A percentile compares a stretch with the other conserved stretches of the same genome.
Evolutionary conservation across 2,888 invertebrate genomes (phyloP).

Genomic region (Pachymerium ferrugineum): DNA sequence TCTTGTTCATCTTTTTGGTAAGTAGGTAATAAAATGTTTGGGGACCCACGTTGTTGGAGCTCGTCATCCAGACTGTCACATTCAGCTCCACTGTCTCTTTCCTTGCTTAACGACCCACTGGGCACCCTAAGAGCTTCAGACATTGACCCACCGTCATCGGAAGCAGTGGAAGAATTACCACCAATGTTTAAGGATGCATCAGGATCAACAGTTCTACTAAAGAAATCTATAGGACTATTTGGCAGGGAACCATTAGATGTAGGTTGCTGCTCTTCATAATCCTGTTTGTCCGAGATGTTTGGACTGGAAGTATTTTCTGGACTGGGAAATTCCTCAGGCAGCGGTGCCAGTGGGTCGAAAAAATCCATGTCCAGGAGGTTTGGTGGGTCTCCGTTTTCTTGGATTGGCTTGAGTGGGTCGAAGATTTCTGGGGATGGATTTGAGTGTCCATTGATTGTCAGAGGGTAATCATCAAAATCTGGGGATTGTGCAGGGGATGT

Average conservation of each 20-base stretch:
- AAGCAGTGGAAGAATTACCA: not conserved
- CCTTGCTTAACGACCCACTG: conserved; percentile 21
- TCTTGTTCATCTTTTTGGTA: conserved; percentile 4
- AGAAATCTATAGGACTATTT: not conserved
- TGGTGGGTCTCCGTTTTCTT: conserved; percentile 29
- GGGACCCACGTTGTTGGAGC: conserved; percentile 2
- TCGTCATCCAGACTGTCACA: conserved; percentile 28
- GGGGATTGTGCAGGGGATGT: conserved; percentile 25
- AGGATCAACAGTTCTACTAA: not conserved
- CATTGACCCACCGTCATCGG: conserved; percentile 10
- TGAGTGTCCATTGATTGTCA: not conserved
- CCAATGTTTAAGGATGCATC: not conserved
- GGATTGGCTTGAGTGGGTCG: not conserved
- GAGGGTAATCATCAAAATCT: conserved; percentile 20
- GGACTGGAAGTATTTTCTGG: conserved; percentile 30
- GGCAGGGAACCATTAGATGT: not conserved
- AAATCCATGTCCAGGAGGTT: conserved; percentile 29
- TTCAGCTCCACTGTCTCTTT: conserved; percentile 28
- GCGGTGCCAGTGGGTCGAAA: conserved; percentile 30
- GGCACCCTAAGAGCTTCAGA: not conserved
- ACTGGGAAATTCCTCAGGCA: conserved; percentile 31
- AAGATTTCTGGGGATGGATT: conserved; percentile 2
- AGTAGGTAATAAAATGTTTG: not conserved
- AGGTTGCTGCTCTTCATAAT: not conserved
- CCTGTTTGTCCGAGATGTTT: not conserved